These are phyloP conservation scores for Rhinichthys klamathensis DNA, from an alignment of 2,113 vertebrate genomes.

Conservation along the genomic window DNA sequence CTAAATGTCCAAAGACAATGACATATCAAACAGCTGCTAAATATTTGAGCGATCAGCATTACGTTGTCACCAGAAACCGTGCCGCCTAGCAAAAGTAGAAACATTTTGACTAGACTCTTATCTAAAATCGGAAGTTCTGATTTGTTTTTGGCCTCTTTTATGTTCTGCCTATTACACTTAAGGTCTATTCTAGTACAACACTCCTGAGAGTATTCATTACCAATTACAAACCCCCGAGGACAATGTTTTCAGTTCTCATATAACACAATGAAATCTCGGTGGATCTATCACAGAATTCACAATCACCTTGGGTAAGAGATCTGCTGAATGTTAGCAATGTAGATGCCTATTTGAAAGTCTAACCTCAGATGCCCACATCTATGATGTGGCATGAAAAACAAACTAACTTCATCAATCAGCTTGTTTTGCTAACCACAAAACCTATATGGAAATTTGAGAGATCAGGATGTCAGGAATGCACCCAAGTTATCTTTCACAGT, in stretches of 20 bases:
- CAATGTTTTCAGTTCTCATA: slow-evolving; percentile 7
- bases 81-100: no score
- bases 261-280: slow-evolving; percentile 11
- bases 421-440: slow-evolving; percentile 46
- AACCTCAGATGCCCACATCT: slow-evolving; percentile 35
- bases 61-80: neutral
- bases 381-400: slow-evolving; percentile 36
- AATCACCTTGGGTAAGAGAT: slow-evolving; percentile 35
- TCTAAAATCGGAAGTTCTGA: neutral
- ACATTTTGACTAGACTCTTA: neutral
- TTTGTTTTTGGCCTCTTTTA: neutral
- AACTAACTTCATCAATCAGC: slow-evolving; percentile 45
- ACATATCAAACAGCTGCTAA: neutral
- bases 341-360: slow-evolving; percentile 47
- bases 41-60: slow-evolving; percentile 8
- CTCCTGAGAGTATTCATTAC: neutral
- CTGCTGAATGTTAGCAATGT: slow-evolving; percentile 45
- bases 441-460: neutral
- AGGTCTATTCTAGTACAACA: neutral
- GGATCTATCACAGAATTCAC: neutral
- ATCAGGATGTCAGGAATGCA: neutral
- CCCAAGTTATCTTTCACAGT: neutral
- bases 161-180: neutral
- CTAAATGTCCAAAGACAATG: neutral
- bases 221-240: slow-evolving; percentile 1